Evolutionary conservation across 1,140 invertebrate genomes (phyloP).

Genomic region (Oncopeltus fasciatus): DNA sequence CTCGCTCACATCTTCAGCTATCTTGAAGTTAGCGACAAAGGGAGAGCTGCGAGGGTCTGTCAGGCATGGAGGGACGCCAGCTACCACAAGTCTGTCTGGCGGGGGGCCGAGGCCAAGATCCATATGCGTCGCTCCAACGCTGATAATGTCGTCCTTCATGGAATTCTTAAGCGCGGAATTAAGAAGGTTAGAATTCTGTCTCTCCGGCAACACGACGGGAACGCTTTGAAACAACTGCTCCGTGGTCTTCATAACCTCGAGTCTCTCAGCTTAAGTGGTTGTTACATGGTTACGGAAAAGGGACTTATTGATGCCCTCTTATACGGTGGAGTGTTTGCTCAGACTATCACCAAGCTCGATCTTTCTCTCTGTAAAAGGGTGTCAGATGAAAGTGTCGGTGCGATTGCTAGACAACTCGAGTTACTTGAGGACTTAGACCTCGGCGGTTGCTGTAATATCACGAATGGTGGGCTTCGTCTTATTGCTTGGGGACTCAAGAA

Average conservation of each 20-base stretch:
- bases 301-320: constrained; percentile 69
- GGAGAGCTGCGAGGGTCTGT: constrained; percentile 80
- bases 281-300: constrained; percentile 74
- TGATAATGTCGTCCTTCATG: constrained; percentile 68
- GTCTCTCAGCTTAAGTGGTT: constrained; percentile 78
- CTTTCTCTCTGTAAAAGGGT: constrained; percentile 89
- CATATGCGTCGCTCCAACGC: constrained; percentile 57
- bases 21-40: constrained; percentile 70
- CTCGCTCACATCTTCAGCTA: constrained; percentile 82
- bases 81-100: constrained; percentile 82
- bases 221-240: constrained; percentile 47
- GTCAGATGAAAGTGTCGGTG: constrained; percentile 65
- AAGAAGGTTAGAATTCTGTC: constrained; percentile 78
- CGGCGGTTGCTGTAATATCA: constrained; percentile 80
- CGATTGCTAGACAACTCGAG: constrained; percentile 71
- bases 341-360: constrained; percentile 63
- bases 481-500: constrained; percentile 76
- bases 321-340: constrained; percentile 50
- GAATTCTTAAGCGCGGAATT: constrained; percentile 73
- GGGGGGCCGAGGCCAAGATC: constrained; percentile 77
- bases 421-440: constrained; percentile 77
- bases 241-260: constrained; percentile 73
- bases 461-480: constrained; percentile 67
- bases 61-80: constrained; percentile 78
- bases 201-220: no score